phyloP scores from a whole-genome alignment of 2,888 invertebrate genomes.

The Abrostola triplasia region DNA sequence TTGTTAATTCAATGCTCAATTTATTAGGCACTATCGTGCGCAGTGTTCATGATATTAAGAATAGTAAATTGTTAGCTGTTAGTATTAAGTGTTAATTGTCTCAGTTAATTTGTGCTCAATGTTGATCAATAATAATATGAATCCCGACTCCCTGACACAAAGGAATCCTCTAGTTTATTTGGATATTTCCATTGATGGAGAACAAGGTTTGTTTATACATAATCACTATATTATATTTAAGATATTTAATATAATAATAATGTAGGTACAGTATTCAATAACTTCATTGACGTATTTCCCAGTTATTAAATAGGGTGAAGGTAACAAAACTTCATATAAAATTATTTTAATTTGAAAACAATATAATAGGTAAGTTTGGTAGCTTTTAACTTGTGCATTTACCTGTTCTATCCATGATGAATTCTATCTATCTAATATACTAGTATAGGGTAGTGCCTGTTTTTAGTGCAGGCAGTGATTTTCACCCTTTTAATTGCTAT shows the following conservation, averaged over 20 bases:
- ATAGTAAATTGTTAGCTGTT: constrained; percentile 7
- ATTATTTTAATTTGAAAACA: no score
- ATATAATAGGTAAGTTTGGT: no score
- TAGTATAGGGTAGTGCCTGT: no score
- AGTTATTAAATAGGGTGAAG: no score
- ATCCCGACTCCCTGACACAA: constrained; percentile 62
- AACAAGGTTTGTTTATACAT: constrained; percentile 87
- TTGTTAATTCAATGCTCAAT: constrained; percentile 22
- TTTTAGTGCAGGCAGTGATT: no score
- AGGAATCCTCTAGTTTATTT: constrained; percentile 91
- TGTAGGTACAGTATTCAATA: constrained; percentile 31
- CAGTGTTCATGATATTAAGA: constrained; percentile 8
- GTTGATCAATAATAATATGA: constrained; percentile 67
- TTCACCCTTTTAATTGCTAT: no score
- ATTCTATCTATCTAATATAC: no score
- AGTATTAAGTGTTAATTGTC: constrained; percentile 9
- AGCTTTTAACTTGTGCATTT: no score
- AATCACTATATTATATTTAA: not conserved
- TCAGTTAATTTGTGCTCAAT: constrained; percentile 39
- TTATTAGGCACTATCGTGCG: constrained; percentile 3
- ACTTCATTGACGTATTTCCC: no score
- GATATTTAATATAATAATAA: constrained; percentile 8
- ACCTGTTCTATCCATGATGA: no score
- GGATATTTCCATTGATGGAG: constrained; percentile 91
- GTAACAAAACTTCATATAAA: no score